Evolutionary conservation across 2,888 invertebrate genomes (phyloP), one percentile per base, ranked within the genome.

Genomic region (Dynastes maya): DNA sequence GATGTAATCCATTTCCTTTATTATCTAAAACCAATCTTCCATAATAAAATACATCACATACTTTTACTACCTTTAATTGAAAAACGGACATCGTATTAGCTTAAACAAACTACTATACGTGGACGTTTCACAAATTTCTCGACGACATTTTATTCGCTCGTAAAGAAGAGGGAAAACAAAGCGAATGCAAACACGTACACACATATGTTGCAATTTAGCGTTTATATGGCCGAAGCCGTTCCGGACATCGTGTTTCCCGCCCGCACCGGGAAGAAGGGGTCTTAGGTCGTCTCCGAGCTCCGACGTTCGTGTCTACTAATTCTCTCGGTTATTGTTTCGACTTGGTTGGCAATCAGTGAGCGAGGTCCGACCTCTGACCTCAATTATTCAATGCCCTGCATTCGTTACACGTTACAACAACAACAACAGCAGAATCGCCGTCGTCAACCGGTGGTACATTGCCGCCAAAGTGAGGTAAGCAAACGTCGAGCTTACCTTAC

Each of bases 321-420:
- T 81, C 80, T 75, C 68, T 76, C 78, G 77, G 79, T 82, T 82
- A 82, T 82, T 82, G 82, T 81, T 80, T 82, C 77, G 79, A 81
- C 75, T 80, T 82, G 83, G 82, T 80, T 81, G 84, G 85, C 84
- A 82, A 84, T 84, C 85, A 83, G 83, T 76, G 83, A 83, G 82
- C 83, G 70, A 83, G 81, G 79, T 77, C 80, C 84, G 83, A 83
- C 86, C 86, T 84, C 83, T 84, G 86, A 84, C 85, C 86, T 85
- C 84, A 85, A 86, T 85, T 86, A 86, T 85, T 85, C 84, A 84
- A 80, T 83, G 83, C 83, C 82, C 83, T 79, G 80, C 80, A 82
- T 80, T 80, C 80, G 82, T 82, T 81, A 81, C 79, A 80, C 78
- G 78, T 77, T 80, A 78, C 61, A 77, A 67, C 55, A 76, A 67